Evolutionary conservation across 2,113 vertebrate species (phyloP).

Genomic region (Alaudala cheleensis): DNA sequence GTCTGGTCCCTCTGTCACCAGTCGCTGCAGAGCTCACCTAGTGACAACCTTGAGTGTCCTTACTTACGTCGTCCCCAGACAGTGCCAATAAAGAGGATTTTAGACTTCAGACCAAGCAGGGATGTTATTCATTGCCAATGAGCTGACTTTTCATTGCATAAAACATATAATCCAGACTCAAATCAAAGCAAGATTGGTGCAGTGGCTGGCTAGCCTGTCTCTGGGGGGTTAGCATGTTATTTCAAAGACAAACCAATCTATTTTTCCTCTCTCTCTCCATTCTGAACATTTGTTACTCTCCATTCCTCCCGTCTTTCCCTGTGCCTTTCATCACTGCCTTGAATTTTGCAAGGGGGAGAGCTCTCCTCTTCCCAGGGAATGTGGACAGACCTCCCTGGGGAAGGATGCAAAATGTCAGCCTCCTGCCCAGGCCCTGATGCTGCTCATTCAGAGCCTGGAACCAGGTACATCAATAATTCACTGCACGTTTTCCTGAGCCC

Average conservation of each 20-base stretch:
- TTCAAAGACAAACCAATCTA: constrained; percentile 50
- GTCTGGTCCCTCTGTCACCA: background rate
- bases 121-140: constrained; percentile 34
- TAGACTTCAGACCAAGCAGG: constrained; percentile 1
- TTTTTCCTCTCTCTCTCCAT: constrained; percentile 6
- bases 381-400: background rate
- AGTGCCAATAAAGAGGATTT: constrained; percentile 46
- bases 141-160: constrained; percentile 45
- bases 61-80: constrained; percentile 1
- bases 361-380: background rate
- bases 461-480: constrained; percentile 55
- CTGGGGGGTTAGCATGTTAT: constrained; percentile 21
- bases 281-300: background rate
- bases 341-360: background rate
- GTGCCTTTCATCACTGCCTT: background rate
- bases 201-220: constrained; percentile 5
- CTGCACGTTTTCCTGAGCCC: background rate
- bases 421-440: background rate
- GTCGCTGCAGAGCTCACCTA: constrained; percentile 22
- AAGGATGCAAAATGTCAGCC: constrained; percentile 47
- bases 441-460: constrained; percentile 45
- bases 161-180: constrained; percentile 53
- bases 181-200: constrained; percentile 38
- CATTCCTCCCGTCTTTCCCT: background rate
- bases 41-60: constrained; percentile 58